phyloP scores from a whole-genome alignment of 1,140 invertebrate species.

The Macrosteles quadrilineatus region DNA sequence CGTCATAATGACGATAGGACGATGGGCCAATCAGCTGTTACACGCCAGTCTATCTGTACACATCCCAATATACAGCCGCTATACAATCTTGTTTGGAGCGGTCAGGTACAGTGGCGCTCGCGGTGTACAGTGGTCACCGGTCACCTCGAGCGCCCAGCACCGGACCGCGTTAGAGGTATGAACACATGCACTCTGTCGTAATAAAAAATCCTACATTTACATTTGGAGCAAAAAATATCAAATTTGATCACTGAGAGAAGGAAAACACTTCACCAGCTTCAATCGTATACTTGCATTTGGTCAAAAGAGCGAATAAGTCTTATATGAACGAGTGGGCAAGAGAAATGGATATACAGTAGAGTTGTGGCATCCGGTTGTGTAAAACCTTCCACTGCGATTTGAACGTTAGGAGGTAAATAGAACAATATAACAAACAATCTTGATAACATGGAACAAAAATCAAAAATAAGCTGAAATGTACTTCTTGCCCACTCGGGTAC shows the following conservation, averaged over 20 bases:
- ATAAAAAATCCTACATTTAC: conserved; percentile 31
- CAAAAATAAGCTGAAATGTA: neutral
- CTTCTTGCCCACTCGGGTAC: conserved; percentile 16
- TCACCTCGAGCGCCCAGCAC: too few species aligned
- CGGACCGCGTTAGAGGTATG: neutral
- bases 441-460: too few species aligned
- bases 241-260: conserved; percentile 34
- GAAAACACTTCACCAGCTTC: neutral
- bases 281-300: conserved; percentile 45
- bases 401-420: too few species aligned
- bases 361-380: too few species aligned
- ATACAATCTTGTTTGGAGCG: neutral
- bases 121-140: too few species aligned
- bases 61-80: conserved; percentile 14
- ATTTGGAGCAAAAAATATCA: conserved; percentile 34
- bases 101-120: too few species aligned
- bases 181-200: conserved; percentile 33
- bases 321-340: conserved; percentile 25
- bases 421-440: too few species aligned
- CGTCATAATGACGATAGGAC: neutral
- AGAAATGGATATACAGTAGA: neutral
- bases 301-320: conserved; percentile 39
- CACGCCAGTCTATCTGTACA: neutral
- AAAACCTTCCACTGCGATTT: too few species aligned
- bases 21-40: neutral